Evolutionary conservation across 2,113 vertebrate species (phyloP), one percentile per base, ranked within the genome.

Genomic region (Phyllostomus hastatus): DNA sequence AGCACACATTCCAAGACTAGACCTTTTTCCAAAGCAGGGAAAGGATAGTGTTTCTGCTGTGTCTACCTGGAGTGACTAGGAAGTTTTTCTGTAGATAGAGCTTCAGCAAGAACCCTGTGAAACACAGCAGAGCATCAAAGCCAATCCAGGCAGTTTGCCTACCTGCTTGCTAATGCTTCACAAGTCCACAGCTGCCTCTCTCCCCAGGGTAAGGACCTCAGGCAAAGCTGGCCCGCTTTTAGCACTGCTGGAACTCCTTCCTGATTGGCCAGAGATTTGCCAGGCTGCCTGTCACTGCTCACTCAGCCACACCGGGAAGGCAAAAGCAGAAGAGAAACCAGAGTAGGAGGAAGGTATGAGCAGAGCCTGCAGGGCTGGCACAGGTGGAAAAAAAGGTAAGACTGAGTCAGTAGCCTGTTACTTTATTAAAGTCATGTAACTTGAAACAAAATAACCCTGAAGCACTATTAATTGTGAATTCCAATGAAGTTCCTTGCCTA

Each of bases 131-230:
- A 52, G 0, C 9, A 48, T 31, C 7, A 19, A 41, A 81, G 66
- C 7, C 69, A 1, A 4, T 10, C 7, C 35, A 59, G 1, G 2
- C 8, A 1, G 0, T 24, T 4, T n/a, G 4, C 28, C 2, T 16
- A 33, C n/a, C 26, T 24, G 35, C 33, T 5, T 7, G 8, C 12
- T 24, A 28, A n/a, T 1, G 35, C 1, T 26, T 20, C 66, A 38
- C 4, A 3, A 22, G 4, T 54, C 20, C 20, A n/a, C 22, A 59
- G 31, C 12, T 5, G 20, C 66, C 46, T 59, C 19, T 14, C 0
- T 35, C 4, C 50, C 19, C 0, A 4, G 2, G 15, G 24, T 10
- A 69, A 16, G 28, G 66, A 2, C 54, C 33, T 0, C 1, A 1
- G 11, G 16, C 1, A 16, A 84, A 41, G 19, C 8, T 4, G 20